Conservation (phyloP, 2,113 vertebrate species). For the Phoxinus phoxinus region DNA sequence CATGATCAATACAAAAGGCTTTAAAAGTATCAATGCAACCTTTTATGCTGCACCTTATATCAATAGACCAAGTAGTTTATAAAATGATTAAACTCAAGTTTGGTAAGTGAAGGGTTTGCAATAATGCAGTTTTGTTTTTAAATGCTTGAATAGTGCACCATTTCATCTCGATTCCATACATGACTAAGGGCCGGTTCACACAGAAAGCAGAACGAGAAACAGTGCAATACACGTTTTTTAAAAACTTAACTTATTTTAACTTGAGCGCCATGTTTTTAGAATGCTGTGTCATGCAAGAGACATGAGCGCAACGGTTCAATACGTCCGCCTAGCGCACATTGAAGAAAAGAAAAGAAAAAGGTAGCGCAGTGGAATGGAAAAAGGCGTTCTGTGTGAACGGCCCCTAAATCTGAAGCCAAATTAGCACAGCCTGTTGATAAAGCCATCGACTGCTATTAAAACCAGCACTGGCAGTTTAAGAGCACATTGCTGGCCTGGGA, state of each 20-base stretch:
- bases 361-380: too few species aligned
- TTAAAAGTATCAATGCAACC: slow-evolving; percentile 65
- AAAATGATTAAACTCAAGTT: slow-evolving; percentile 62
- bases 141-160: slow-evolving; percentile 47
- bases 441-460: slow-evolving; percentile 65
- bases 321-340: too few species aligned
- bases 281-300: too few species aligned
- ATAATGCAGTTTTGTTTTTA: slow-evolving; percentile 66
- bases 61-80: slow-evolving; percentile 66
- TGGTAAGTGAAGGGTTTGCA: slow-evolving; percentile 73
- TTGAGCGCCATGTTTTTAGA: too few species aligned
- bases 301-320: too few species aligned
- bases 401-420: slow-evolving; percentile 57
- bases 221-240: too few species aligned
- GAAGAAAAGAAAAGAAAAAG: too few species aligned
- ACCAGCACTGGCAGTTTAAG: slow-evolving; percentile 65
- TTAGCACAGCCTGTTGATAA: slow-evolving; percentile 64
- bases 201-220: too few species aligned
- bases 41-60: slow-evolving; percentile 69
- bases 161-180: slow-evolving; percentile 55
- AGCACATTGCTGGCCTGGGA: slow-evolving; percentile 62
- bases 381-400: too few species aligned
- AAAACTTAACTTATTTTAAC: too few species aligned
- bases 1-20: slow-evolving; percentile 62
- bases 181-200: slow-evolving; percentile 31